These are phyloP conservation scores for Urocynchramus pylzowi DNA, from an alignment of 2,113 vertebrate genomes.

Conservation along the genomic window DNA sequence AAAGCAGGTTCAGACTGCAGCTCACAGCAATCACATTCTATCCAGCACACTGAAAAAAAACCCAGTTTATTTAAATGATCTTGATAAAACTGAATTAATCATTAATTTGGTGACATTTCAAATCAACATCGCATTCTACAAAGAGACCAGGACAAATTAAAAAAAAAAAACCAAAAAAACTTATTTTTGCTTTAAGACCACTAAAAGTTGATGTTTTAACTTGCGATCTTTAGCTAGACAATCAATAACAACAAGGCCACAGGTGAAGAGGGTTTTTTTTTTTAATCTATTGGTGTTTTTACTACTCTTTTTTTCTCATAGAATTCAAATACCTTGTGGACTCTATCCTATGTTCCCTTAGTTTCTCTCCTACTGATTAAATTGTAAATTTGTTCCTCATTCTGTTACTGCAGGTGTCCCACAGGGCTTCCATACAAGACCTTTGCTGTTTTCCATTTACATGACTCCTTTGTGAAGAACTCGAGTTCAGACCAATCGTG, in stretches of 20 bases:
- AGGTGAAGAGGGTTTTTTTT: neutral
- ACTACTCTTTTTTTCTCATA: neutral
- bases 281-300: neutral
- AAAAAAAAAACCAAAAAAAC: neutral
- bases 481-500: neutral
- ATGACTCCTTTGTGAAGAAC: neutral
- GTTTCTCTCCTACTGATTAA: conserved; percentile 10
- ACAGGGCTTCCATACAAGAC: neutral
- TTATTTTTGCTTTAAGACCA: neutral
- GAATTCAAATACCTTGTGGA: neutral
- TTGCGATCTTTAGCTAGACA: neutral
- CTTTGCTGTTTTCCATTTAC: neutral
- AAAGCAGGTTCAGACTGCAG: conserved; percentile 81
- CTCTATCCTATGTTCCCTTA: neutral
- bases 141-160: conserved; percentile 38
- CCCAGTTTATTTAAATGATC: conserved; percentile 88
- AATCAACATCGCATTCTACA: conserved; percentile 74
- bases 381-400: neutral
- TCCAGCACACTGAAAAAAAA: conserved; percentile 78
- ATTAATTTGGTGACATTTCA: conserved; percentile 84
- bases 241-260: conserved; percentile 8
- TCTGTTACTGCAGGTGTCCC: neutral
- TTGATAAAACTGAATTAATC: conserved; percentile 84
- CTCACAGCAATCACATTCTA: conserved; percentile 82
- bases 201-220: conserved; percentile 32